Percentiles rank a stretch among this genome's conserved stretches.
phyloP scores from a whole-genome alignment of 2,797 vertebrate genomes.

The Hydrolagus colliei region DNA sequence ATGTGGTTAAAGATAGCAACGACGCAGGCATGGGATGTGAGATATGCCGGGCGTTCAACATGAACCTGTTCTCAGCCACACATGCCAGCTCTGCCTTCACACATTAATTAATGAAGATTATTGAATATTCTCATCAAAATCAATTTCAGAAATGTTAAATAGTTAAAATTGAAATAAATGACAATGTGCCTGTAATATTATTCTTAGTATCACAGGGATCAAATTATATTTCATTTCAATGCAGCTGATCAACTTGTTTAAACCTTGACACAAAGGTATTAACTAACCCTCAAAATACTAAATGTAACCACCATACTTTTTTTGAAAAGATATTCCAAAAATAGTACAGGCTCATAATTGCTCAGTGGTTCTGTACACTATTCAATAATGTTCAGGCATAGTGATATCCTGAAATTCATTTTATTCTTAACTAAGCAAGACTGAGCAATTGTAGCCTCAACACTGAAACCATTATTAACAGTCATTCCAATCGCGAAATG shows the following conservation, averaged over 20 bases:
- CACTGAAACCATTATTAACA: too few species aligned
- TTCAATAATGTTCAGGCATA: background rate
- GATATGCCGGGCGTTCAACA: background rate
- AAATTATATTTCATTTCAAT: background rate
- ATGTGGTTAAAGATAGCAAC: slow-evolving; percentile 16
- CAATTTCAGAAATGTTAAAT: slow-evolving; percentile 15
- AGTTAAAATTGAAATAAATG: slow-evolving; percentile 2
- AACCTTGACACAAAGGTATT: background rate
- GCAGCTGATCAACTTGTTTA: background rate
- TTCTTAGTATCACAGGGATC: too few species aligned
- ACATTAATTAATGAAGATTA: background rate
- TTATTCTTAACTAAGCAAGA: background rate
- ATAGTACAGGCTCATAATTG: background rate
- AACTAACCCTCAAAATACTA: too few species aligned
- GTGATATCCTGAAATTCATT: background rate
- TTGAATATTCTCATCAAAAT: background rate
- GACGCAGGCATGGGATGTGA: background rate
- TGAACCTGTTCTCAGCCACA: background rate
- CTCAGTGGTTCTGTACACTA: background rate
- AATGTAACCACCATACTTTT: background rate
- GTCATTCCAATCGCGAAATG: background rate
- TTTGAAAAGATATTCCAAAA: background rate
- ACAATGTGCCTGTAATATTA: background rate
- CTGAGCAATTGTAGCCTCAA: background rate
- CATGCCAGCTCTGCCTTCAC: background rate